Base-by-base conservation (phyloP, 2,113 vertebrate species). In the Sinocyclocheilus rhinocerous region DNA sequence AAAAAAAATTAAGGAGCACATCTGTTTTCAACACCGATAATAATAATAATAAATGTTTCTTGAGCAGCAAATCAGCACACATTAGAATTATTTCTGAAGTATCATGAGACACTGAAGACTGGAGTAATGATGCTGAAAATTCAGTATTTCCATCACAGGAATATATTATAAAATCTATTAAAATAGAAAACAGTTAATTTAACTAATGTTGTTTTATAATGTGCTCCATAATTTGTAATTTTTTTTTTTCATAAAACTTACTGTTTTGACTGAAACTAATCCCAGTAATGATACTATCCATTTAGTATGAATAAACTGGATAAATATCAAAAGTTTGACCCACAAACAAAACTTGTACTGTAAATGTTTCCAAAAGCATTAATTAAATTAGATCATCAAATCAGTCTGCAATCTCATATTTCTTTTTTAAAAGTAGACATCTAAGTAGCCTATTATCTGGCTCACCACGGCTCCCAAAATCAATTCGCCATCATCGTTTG, bases 391-490 rank as follows among this genome's bases (percentile, higher is more conserved):
- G 63, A 59, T 57, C n/a, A 70, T 57, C 22, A 80, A 76, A 76
- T 16, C 42, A 9, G 6, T 61, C 29, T 10, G 2, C 42, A 10
- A 45, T 45, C 42, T 85, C 70, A 84, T 86, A 76, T 70, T 75
- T 86, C 75, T 67, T 55, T 29, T 72, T 33, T 86, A 69, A 72
- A 55, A 83, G 55, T 94, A 92, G 90, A 92, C 91, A 92, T n/a
- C n/a, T n/a, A n/a, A n/a, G n/a, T 92, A 94, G 93, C 93, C 95
- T 94, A 92, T 94, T 92, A 93, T 95, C 93, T 92, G 91, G 90
- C 92, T 89, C 57, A 59, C 50, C 80, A 81, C 36, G 20, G 29
- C 78, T 70, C 76, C 86, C 79, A 73, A 89, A 88, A 90, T 87
- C 87, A 90, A 92, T 92, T 94, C 91, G 90, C 93, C 91, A 93